These are phyloP conservation scores for Amphibalanus amphitrite DNA, from an alignment of 1,140 invertebrate species.

Conservation along the genomic window DNA sequence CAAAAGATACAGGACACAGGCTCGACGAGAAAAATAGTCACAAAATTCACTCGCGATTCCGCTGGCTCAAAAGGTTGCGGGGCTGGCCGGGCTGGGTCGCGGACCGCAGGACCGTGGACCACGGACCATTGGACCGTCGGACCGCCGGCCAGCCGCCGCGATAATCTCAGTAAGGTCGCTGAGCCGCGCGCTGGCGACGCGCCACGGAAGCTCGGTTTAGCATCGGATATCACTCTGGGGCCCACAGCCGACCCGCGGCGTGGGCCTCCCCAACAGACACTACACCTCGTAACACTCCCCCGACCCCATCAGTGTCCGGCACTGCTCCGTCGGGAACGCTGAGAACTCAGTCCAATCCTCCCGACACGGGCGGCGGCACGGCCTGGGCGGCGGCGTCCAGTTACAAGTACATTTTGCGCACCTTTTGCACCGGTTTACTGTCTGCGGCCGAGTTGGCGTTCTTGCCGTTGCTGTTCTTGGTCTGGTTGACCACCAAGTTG, in stretches of 20 bases:
- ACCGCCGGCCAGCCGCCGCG: neutral
- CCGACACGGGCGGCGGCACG: too few species aligned
- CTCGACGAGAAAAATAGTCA: neutral
- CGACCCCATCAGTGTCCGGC: too few species aligned
- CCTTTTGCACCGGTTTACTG: constrained; percentile 23
- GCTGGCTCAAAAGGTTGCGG: neutral
- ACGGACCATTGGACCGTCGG: too few species aligned
- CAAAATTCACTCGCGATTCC: neutral
- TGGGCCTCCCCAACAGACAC: neutral
- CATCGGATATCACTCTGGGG: neutral
- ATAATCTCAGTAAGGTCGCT: neutral
- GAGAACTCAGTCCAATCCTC: neutral
- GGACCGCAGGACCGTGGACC: too few species aligned
- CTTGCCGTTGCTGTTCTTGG: constrained; percentile 18
- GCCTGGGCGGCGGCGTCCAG: too few species aligned
- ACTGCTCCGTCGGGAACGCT: neutral
- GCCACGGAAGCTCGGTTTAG: neutral
- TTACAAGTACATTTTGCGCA: constrained; percentile 25
- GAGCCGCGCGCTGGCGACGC: neutral
- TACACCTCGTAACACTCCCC: neutral
- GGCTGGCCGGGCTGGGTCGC: too few species aligned
- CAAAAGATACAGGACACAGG: neutral
- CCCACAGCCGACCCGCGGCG: neutral
- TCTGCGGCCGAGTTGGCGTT: constrained; percentile 23
- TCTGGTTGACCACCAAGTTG: neutral